These are phyloP conservation scores for Sarcophaga subvicina DNA, from an alignment of 2,888 invertebrate species.

Conservation along the genomic window DNA sequence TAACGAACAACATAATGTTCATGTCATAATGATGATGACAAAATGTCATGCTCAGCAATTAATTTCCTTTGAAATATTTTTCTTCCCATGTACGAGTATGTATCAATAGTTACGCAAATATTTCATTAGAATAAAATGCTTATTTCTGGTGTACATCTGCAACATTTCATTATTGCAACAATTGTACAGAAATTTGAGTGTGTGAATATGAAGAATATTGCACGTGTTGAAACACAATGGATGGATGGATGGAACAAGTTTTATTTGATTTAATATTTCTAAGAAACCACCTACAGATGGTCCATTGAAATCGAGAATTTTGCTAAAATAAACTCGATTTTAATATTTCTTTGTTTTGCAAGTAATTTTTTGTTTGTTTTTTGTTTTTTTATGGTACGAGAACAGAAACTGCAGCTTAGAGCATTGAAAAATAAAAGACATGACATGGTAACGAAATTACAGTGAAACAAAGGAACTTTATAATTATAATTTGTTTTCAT, in stretches of 20 bases:
- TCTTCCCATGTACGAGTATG: too few species aligned
- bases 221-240: conserved; percentile 31
- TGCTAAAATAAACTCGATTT: conserved; percentile 13
- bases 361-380: too few species aligned
- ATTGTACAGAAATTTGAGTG: not conserved
- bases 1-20: too few species aligned
- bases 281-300: conserved; percentile 55
- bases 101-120: not conserved
- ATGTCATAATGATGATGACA: too few species aligned
- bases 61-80: not conserved
- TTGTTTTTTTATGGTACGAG: not conserved
- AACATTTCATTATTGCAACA: not conserved
- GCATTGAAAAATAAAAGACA: conserved; percentile 12
- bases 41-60: too few species aligned
- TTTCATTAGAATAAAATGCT: not conserved
- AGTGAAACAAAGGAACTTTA: too few species aligned
- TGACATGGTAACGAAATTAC: too few species aligned
- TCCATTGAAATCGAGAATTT: conserved; percentile 48
- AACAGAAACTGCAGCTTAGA: conserved; percentile 21
- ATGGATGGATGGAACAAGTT: conserved; percentile 11
- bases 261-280: conserved; percentile 48
- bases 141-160: not conserved
- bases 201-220: conserved; percentile 29
- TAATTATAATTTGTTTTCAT: too few species aligned
- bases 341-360: conserved; percentile 1